Conservation (phyloP, 2,888 invertebrate genomes). For the Apodemia hepburni region DNA sequence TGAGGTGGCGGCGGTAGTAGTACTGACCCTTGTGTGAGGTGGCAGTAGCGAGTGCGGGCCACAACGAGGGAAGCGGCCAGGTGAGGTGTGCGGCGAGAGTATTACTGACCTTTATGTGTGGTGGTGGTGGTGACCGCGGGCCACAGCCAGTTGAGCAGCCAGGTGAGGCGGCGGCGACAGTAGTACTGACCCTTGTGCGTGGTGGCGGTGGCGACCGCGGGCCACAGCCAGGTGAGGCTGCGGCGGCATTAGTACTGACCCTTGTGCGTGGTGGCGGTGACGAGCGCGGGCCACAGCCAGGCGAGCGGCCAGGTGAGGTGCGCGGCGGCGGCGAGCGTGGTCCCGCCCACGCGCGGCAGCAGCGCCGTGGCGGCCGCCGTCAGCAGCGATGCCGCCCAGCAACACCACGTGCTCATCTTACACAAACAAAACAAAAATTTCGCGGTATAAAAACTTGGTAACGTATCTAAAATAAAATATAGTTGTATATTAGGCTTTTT, state of each 20-base stretch:
- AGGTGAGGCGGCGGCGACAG: not conserved
- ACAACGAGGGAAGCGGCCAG: not conserved
- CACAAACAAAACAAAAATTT: not conserved
- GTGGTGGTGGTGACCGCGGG: not conserved
- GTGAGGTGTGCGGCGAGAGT: conserved; percentile 17
- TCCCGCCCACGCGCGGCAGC: conserved; percentile 39
- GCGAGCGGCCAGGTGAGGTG: conserved; percentile 56
- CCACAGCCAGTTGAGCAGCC: not conserved
- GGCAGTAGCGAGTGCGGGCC: not conserved
- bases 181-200: not conserved
- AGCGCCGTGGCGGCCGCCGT: conserved; percentile 36
- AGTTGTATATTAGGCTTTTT: no score
- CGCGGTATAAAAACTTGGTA: no score
- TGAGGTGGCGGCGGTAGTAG: not conserved
- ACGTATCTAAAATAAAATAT: no score
- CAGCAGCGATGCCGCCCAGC: conserved; percentile 30
- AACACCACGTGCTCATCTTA: conserved; percentile 31
- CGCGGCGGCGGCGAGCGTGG: conserved; percentile 47
- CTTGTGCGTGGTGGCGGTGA: conserved; percentile 38
- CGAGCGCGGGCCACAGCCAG: conserved; percentile 55
- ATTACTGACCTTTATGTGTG: no score
- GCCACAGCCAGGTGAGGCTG: conserved; percentile 62
- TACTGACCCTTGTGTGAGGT: no score
- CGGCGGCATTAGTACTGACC: conserved; percentile 32
- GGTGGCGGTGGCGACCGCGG: conserved; percentile 48